Evolutionary conservation across 2,888 invertebrate genomes (phyloP).

Genomic region (Callyntrura guangdongensis): DNA sequence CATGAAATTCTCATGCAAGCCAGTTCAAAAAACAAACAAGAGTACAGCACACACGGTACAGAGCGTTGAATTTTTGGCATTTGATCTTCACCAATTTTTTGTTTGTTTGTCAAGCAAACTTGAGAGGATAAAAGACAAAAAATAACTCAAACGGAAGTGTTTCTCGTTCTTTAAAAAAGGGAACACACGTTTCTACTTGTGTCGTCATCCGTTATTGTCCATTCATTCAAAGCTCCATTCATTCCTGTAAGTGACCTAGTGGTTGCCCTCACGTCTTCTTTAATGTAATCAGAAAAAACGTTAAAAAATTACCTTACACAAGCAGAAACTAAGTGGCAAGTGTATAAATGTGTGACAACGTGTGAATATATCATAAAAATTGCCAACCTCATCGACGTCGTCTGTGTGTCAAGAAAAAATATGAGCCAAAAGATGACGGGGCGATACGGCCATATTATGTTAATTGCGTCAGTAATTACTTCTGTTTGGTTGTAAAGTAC

Average conservation of each 20-base stretch:
- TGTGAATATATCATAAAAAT: constrained; percentile 75
- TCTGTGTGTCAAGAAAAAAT: constrained; percentile 19
- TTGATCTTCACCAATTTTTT: neutral
- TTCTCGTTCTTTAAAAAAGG: neutral
- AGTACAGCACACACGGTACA: neutral
- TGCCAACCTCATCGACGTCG: constrained; percentile 45
- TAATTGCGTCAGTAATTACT: constrained; percentile 48
- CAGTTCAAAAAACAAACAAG: neutral
- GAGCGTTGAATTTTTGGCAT: neutral
- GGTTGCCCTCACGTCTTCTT: constrained; percentile 46
- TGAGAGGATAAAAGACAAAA: constrained; percentile 6
- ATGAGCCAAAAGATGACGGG: constrained; percentile 3
- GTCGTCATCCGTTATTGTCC: constrained; percentile 7
- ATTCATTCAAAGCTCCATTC: constrained; percentile 55
- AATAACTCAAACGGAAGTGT: neutral
- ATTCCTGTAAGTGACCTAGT: constrained; percentile 65
- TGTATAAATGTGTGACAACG: constrained; percentile 71
- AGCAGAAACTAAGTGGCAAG: constrained; percentile 42
- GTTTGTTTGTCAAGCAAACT: constrained; percentile 9
- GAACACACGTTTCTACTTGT: neutral
- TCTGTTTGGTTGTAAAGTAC: constrained; percentile 3
- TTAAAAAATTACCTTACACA: constrained; percentile 69
- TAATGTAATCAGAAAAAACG: neutral
- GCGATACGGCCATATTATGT: constrained; percentile 1
- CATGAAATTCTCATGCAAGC: neutral